phyloP scores from a whole-genome alignment of 2,888 invertebrate genomes.

The Mythimna impura region DNA sequence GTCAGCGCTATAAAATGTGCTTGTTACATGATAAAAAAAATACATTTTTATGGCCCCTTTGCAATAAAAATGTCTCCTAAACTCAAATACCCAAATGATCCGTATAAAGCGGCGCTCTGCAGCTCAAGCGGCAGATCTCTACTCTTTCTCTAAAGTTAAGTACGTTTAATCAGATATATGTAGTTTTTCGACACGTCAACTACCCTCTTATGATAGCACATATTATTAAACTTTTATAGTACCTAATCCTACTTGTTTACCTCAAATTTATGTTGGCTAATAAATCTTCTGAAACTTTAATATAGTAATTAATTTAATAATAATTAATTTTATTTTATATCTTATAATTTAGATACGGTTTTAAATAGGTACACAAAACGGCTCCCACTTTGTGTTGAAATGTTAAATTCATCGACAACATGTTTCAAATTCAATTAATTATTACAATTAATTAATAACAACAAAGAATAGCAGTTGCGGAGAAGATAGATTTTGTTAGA shows the following conservation, averaged over 20 bases:
- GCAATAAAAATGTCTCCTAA: conserved; percentile 77
- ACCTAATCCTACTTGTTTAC: conserved; percentile 80
- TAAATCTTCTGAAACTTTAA: conserved; percentile 86
- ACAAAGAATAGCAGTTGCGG: conserved; percentile 50
- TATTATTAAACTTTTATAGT: conserved; percentile 78
- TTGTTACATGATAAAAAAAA: conserved; percentile 64
- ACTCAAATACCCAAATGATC: conserved; percentile 75
- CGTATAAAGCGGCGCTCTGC: conserved; percentile 77
- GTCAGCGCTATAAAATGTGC: conserved; percentile 66
- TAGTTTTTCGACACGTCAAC: conserved; percentile 74
- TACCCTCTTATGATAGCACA: conserved; percentile 78
- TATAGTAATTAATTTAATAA: conserved; percentile 72
- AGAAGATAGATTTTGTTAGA: conserved; percentile 44
- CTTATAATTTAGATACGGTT: conserved; percentile 56
- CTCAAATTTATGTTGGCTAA: conserved; percentile 84
- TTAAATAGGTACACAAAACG: conserved; percentile 64
- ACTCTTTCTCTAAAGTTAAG: conserved; percentile 79
- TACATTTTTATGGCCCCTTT: conserved; percentile 83
- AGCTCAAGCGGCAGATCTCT: conserved; percentile 69
- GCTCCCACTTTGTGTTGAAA: conserved; percentile 66
- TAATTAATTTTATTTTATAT: conserved; percentile 57
- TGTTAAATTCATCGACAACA: conserved; percentile 63
- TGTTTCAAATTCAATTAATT: conserved; percentile 46
- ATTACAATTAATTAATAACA: conserved; percentile 45
- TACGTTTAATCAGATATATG: conserved; percentile 78